Percentiles rank a stretch among this genome's conserved stretches.
These are phyloP conservation scores for Amphimallon solstitiale DNA, from an alignment of 2,888 invertebrate species.

Conservation along the genomic window DNA sequence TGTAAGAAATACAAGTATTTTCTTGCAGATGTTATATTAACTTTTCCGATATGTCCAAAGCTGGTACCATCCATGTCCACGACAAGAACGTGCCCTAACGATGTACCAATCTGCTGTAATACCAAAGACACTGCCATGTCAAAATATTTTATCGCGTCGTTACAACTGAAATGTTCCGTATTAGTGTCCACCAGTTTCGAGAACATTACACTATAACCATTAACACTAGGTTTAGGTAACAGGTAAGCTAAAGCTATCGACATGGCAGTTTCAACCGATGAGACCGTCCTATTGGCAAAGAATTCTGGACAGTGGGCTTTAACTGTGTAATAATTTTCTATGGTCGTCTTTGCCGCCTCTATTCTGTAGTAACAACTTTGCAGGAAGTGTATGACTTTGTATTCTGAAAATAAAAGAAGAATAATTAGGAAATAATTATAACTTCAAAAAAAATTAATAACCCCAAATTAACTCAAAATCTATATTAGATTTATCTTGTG, in stretches of 20 bases:
- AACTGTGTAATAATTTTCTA: conserved; percentile 54
- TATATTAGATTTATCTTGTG: too few relatives aligned
- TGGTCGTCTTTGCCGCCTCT: conserved; percentile 50
- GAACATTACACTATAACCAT: conserved; percentile 69
- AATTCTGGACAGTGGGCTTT: conserved; percentile 53
- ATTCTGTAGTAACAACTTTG: conserved; percentile 74
- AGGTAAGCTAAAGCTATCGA: conserved; percentile 60
- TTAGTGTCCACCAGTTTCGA: conserved; percentile 66
- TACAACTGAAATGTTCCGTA: conserved; percentile 67
- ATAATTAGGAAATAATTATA: not conserved
- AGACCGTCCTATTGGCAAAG: conserved; percentile 49
- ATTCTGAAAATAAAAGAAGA: conserved; percentile 50
- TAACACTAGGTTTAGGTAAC: conserved; percentile 64
- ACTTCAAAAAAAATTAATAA: not conserved
- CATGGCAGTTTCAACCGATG: conserved; percentile 45
- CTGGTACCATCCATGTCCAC: conserved; percentile 71
- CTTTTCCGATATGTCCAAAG: conserved; percentile 70
- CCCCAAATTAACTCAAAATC: too few relatives aligned
- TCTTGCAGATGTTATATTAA: conserved; percentile 71
- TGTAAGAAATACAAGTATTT: conserved; percentile 75
- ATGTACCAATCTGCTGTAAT: conserved; percentile 65
- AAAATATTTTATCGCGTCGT: conserved; percentile 63
- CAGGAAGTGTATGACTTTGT: conserved; percentile 69
- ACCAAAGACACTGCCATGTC: conserved; percentile 70
- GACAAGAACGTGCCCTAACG: conserved; percentile 68